Evolutionary conservation across 1,140 invertebrate species (phyloP), one percentile per base, ranked within the genome.

Genomic region (Ceratina japonica): DNA sequence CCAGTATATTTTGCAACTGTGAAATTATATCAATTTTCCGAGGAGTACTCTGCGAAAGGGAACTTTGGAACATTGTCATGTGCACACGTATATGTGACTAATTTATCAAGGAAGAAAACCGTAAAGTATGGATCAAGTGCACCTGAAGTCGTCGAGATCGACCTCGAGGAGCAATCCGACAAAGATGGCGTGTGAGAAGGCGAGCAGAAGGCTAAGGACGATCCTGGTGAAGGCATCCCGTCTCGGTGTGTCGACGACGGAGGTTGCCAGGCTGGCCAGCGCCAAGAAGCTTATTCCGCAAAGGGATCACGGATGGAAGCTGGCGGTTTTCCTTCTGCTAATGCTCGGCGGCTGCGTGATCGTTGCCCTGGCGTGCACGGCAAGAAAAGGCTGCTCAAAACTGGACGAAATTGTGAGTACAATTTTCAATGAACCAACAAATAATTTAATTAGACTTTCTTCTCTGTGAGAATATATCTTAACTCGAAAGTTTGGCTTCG

Each of bases 351-450:
- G 91, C 3, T 89, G 89, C 7, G 88, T 92, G 62, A 90, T 92
- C 82, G 91, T 92, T 58, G 91, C 89, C 10, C 87, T 92, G 44
- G 89, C 92, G 27, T 92, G 91, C 79, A 91, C 90, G 22, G 89
- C 89, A 51, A 91, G 90, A 68, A 89, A 90, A 81, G 91, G 91
- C 51, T 92, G 91, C 83, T 90, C 91, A 27, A 89, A 91, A 64
- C 87, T 92, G 76, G 91, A 92, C 80, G 91, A 92, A 27, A 92
- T 92, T 63, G 91, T 92, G 80, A 92, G 91, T 92, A 82, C 20
- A n/a, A 37, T 13, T 69, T 20, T 31, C 1, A 37, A 37, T 37
- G 54, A 3, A 10, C 64, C 1, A 13, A 20, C n/a, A 15, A 16
- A 7, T 7, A 37, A 37, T 37, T 37, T 37, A 2, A 37, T 7